Evolutionary conservation across 2,888 invertebrate genomes (phyloP).

Genomic region (Aphidoletes aphidimyza): DNA sequence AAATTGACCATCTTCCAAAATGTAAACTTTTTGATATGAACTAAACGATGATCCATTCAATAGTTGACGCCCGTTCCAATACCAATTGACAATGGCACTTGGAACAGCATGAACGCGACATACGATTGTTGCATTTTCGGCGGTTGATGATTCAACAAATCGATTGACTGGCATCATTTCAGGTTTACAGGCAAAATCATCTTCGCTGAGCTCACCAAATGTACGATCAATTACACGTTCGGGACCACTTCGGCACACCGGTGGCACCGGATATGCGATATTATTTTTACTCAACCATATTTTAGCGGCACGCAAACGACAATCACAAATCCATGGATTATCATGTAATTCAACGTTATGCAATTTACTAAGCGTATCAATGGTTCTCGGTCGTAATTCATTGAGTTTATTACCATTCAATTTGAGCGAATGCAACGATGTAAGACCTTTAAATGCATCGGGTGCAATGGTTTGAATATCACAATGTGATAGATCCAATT

Average conservation of each 20-base stretch:
- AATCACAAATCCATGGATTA: constrained; percentile 91
- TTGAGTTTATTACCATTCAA: constrained; percentile 83
- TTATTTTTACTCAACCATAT: constrained; percentile 83
- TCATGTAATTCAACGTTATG: constrained; percentile 86
- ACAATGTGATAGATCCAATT: constrained; percentile 85
- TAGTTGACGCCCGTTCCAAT: constrained; percentile 83
- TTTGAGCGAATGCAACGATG: constrained; percentile 80
- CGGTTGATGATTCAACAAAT: constrained; percentile 81
- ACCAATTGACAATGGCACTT: constrained; percentile 84
- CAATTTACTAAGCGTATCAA: constrained; percentile 78
- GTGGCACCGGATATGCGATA: constrained; percentile 80
- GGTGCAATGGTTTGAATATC: constrained; percentile 82
- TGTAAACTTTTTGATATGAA: constrained; percentile 79
- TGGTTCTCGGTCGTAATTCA: constrained; percentile 77
- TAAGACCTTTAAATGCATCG: constrained; percentile 80
- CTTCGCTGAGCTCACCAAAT: constrained; percentile 80
- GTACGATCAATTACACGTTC: constrained; percentile 76
- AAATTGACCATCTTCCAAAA: constrained; percentile 80
- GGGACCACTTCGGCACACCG: constrained; percentile 79
- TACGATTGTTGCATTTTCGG: constrained; percentile 85
- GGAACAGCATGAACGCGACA: constrained; percentile 86
- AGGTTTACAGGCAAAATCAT: constrained; percentile 88
- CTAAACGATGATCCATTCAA: constrained; percentile 82
- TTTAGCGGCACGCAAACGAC: constrained; percentile 82
- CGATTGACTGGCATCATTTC: constrained; percentile 80